These are phyloP conservation scores for Hybognathus amarus DNA, from an alignment of 2,797 vertebrate genomes.

Conservation along the genomic window DNA sequence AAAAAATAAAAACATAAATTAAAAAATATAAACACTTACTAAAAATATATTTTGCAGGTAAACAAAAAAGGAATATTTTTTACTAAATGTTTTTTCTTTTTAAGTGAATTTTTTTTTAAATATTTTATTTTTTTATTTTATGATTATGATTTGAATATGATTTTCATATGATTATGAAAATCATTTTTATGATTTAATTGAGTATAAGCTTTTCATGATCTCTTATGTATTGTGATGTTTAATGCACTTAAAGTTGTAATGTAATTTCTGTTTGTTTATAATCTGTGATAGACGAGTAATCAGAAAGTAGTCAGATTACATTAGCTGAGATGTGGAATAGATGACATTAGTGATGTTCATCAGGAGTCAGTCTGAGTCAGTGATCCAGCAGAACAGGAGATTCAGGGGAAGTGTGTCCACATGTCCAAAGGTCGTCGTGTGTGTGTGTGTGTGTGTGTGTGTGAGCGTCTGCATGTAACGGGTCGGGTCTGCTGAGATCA, in stretches of 20 bases:
- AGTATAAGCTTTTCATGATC: not conserved
- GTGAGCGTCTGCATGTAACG: no score
- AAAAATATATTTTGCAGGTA: no score
- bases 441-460: no score
- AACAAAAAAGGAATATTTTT: no score
- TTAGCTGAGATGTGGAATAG: fast-evolving
- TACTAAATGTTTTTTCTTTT: no score
- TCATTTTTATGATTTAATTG: not conserved
- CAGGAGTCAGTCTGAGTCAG: no score
- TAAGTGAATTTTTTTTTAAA: no score
- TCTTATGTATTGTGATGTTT: not conserved
- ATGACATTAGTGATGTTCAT: not conserved
- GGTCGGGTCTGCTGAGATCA: not conserved
- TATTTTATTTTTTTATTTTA: not conserved
- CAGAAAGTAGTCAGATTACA: not conserved
- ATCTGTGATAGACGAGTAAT: not conserved
- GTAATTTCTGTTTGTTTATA: not conserved
- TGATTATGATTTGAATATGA: no score
- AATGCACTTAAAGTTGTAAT: not conserved
- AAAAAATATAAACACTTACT: no score
- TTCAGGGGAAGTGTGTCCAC: constrained; percentile 15
- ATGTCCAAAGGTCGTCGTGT: not conserved
- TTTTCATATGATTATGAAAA: no score
- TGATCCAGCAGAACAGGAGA: no score
- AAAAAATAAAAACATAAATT: no score